phyloP scores from a whole-genome alignment of 2,113 vertebrate species.

The Prinia subflava region DNA sequence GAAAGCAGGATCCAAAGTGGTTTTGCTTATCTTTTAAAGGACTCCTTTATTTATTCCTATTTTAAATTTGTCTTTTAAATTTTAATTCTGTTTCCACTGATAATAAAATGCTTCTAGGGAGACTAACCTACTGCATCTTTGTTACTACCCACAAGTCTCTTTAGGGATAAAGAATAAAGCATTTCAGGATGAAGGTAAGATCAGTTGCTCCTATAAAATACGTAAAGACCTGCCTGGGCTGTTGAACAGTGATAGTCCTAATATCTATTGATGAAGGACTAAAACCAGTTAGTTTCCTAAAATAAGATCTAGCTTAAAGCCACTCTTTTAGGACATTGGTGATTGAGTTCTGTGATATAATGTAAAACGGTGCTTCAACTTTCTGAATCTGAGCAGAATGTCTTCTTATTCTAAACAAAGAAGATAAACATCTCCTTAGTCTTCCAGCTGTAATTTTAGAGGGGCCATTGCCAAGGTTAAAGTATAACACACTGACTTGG shows the following conservation, averaged over 20 bases:
- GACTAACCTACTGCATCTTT: background rate
- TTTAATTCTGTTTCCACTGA: background rate
- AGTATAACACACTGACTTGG: background rate
- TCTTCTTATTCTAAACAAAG: background rate
- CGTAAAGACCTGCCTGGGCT: accelerated
- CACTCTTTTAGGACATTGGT: background rate
- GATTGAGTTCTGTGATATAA: background rate
- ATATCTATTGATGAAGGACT: background rate
- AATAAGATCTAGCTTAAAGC: background rate
- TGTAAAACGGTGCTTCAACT: background rate
- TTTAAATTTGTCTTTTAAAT: background rate
- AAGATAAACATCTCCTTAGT: background rate
- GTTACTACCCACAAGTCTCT: background rate
- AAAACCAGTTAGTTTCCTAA: background rate
- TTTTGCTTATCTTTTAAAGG: background rate
- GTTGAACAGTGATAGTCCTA: background rate
- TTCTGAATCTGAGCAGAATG: background rate
- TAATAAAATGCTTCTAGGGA: background rate
- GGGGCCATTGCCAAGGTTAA: background rate
- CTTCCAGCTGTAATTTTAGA: background rate
- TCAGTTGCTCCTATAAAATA: background rate
- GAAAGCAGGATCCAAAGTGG: background rate
- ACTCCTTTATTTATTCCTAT: background rate
- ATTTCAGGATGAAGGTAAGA: background rate
- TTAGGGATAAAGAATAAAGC: background rate